Percentiles rank a stretch among this genome's conserved stretches.
These are phyloP conservation scores for Xiphorhynchus erythropygius DNA, from an alignment of 2,797 vertebrate genomes.

Conservation along the genomic window DNA sequence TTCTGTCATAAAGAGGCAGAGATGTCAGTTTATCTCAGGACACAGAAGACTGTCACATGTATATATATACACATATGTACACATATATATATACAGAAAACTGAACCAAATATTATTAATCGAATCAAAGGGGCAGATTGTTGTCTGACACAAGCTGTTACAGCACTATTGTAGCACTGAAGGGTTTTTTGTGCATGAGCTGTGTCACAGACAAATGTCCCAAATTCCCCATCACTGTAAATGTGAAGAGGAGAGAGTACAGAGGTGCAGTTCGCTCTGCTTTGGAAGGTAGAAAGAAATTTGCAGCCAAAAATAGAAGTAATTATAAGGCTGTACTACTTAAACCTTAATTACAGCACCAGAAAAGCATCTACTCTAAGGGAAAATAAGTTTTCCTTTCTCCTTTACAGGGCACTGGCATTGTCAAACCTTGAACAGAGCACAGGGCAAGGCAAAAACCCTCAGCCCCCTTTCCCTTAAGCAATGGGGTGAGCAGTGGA, in stretches of 20 bases:
- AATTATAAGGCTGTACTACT: background rate
- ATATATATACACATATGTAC: rapidly evolving
- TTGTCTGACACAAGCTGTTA: background rate
- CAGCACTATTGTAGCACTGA: background rate
- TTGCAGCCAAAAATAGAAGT: background rate
- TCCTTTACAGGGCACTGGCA: background rate
- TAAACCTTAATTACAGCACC: background rate
- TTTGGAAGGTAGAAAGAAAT: background rate
- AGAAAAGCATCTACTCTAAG: background rate
- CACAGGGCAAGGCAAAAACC: background rate
- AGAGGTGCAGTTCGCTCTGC: background rate
- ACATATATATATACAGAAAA: background rate
- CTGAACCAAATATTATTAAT: background rate
- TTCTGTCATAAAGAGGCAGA: background rate
- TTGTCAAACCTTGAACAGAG: background rate
- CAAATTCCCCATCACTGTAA: background rate
- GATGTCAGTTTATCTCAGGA: background rate
- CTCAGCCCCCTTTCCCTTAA: background rate
- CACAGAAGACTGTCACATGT: background rate
- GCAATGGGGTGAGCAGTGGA: background rate
- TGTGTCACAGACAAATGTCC: background rate
- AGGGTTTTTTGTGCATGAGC: background rate
- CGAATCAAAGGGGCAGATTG: background rate
- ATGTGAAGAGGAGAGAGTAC: background rate
- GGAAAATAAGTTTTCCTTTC: background rate